Percentiles rank a stretch among this genome's conserved stretches.
These are phyloP conservation scores for Alethe diademata DNA, from an alignment of 2,113 vertebrate genomes.

Conservation along the genomic window DNA sequence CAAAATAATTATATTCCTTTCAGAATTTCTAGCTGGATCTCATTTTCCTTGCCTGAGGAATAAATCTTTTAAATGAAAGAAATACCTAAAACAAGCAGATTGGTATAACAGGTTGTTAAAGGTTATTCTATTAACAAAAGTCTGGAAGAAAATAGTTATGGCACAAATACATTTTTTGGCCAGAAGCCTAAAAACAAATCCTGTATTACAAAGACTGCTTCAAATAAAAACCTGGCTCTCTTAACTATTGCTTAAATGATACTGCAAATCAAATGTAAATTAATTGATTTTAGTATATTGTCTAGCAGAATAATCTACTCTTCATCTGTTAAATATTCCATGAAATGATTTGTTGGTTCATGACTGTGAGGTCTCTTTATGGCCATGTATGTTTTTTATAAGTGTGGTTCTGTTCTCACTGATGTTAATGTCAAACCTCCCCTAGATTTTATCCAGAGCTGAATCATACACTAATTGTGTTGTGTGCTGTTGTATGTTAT, in stretches of 20 bases:
- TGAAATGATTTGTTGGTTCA: not conserved
- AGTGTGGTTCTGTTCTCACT: not conserved
- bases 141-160: not conserved
- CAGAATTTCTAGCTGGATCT: not conserved
- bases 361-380: not conserved
- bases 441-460: not conserved
- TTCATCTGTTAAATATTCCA: not conserved
- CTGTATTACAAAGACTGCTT: not conserved
- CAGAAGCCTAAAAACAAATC: not conserved
- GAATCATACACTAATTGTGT: not conserved
- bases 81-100: not conserved
- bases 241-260: not conserved
- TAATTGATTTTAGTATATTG: not conserved
- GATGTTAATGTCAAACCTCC: not conserved
- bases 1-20: not conserved
- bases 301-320: not conserved
- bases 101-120: not conserved
- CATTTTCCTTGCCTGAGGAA: not conserved
- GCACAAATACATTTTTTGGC: not conserved
- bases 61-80: not conserved
- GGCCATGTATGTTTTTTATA: not conserved
- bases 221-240: not conserved
- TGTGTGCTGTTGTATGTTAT: not conserved
- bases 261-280: not conserved
- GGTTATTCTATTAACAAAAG: not conserved